Percentiles rank a stretch among this genome's conserved stretches.
phyloP scores from a whole-genome alignment of 1,140 invertebrate species.

The Megalonaias nervosa region DNA sequence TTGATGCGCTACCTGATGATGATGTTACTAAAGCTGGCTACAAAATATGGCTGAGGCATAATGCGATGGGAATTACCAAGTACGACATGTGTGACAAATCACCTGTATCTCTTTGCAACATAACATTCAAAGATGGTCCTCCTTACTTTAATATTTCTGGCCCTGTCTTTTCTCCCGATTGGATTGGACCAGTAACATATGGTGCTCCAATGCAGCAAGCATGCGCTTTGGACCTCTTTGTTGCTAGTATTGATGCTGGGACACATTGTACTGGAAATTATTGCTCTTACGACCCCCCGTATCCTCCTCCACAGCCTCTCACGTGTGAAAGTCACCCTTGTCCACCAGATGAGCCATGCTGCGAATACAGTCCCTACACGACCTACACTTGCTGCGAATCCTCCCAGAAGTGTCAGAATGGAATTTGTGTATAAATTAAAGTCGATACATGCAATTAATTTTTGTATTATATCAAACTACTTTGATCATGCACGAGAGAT shows the following conservation, averaged over 20 bases:
- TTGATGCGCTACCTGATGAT: constrained; percentile 28
- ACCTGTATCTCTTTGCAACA: constrained; percentile 37
- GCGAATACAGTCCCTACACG: constrained; percentile 43
- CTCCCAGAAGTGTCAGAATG: constrained; percentile 37
- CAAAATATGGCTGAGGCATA: constrained; percentile 22
- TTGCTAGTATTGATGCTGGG: constrained; percentile 28
- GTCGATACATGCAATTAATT: too few relatives aligned
- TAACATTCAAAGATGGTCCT: constrained; percentile 42
- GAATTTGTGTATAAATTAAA: constrained; percentile 28
- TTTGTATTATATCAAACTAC: too few relatives aligned
- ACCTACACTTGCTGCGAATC: constrained; percentile 40
- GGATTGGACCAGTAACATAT: constrained; percentile 37
- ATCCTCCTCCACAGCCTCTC: constrained; percentile 33
- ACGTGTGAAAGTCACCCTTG: constrained; percentile 41
- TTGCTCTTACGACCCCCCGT: constrained; percentile 36
- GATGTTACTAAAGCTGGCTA: constrained; percentile 1
- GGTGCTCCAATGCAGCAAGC: constrained; percentile 42
- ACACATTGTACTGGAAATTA: constrained; percentile 28
- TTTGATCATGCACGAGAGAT: too few relatives aligned
- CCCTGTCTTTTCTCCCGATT: constrained; percentile 39
- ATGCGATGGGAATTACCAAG: constrained; percentile 26
- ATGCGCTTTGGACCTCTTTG: constrained; percentile 38
- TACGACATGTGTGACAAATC: constrained; percentile 31
- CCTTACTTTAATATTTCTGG: constrained; percentile 38
- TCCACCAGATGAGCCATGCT: constrained; percentile 33